Evolutionary conservation across 2,797 vertebrate genomes (phyloP).

Genomic region (Poeciliopsis presidionis): DNA sequence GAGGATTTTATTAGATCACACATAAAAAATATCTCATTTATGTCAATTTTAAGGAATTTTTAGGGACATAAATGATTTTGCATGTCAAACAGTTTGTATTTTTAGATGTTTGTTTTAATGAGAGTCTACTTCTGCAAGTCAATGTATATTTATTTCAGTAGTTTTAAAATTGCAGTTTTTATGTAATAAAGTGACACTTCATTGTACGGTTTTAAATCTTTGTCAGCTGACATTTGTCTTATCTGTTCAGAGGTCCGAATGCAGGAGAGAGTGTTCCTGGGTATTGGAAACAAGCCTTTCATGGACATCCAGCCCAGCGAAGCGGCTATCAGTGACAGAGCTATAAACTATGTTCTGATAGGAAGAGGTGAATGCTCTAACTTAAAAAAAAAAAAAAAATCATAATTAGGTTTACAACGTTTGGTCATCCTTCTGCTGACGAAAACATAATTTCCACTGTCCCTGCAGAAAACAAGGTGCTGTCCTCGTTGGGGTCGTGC

Average conservation of each 20-base stretch:
- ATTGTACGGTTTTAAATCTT: neutral
- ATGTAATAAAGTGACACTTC: neutral
- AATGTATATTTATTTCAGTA: neutral
- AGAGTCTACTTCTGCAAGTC: neutral
- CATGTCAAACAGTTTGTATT: neutral
- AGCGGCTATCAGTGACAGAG: constrained; percentile 84
- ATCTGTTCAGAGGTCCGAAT: constrained; percentile 80
- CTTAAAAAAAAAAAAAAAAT: neutral
- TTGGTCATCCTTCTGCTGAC: neutral
- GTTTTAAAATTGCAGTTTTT: neutral
- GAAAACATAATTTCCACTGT: neutral
- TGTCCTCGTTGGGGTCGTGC: constrained; percentile 25
- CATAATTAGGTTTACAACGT: neutral
- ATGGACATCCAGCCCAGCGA: constrained; percentile 88
- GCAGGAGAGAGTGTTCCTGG: constrained; percentile 86
- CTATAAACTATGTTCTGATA: constrained; percentile 77
- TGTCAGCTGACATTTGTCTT: neutral
- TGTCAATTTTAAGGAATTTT: neutral
- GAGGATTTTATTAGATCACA: neutral
- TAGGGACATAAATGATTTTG: neutral
- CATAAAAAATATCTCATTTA: neutral
- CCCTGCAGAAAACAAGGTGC: constrained; percentile 68
- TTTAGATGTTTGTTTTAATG: neutral
- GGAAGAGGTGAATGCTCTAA: constrained; percentile 71
- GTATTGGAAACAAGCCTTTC: constrained; percentile 86